phyloP scores from a whole-genome alignment of 2,113 vertebrate genomes.

The Chamaetylas fuelleborni region DNA sequence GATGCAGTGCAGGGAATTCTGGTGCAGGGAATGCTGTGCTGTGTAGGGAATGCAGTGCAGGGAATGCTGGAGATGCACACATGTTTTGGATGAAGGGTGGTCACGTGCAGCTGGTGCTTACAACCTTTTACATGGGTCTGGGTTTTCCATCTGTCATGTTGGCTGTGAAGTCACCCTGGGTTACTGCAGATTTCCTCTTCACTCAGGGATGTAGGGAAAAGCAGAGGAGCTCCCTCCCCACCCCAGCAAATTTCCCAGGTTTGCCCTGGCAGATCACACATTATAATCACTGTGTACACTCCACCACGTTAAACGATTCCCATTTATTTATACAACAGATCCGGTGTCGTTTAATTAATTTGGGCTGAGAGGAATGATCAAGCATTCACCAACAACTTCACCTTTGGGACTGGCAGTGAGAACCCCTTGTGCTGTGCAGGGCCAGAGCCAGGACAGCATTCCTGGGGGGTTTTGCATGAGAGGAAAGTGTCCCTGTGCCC shows the following conservation, averaged over 20 bases:
- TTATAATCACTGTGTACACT: conserved; percentile 16
- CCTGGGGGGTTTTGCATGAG: neutral
- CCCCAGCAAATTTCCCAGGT: conserved; percentile 7
- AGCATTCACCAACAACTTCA: conserved; percentile 37
- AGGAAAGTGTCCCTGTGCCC: neutral
- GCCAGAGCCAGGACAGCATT: neutral
- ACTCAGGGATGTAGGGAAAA: neutral
- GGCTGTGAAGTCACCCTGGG: neutral
- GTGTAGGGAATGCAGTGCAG: neutral
- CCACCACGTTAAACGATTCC: conserved; percentile 33
- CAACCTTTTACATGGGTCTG: neutral
- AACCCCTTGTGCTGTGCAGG: conserved; percentile 25
- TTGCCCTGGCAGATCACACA: conserved; percentile 43
- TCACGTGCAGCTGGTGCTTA: neutral
- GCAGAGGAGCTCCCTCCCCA: neutral
- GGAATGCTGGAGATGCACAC: neutral
- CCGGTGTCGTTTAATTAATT: conserved; percentile 71
- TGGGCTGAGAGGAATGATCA: conserved; percentile 64
- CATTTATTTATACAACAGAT: conserved; percentile 61
- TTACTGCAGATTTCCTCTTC: neutral
- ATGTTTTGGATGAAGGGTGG: neutral
- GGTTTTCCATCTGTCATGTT: neutral
- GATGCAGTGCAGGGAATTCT: neutral
- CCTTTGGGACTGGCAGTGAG: conserved; percentile 64
- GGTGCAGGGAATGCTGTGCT: too few relatives aligned